Conservation (phyloP, 2,888 invertebrate species). For the Ormyrus rosae region DNA sequence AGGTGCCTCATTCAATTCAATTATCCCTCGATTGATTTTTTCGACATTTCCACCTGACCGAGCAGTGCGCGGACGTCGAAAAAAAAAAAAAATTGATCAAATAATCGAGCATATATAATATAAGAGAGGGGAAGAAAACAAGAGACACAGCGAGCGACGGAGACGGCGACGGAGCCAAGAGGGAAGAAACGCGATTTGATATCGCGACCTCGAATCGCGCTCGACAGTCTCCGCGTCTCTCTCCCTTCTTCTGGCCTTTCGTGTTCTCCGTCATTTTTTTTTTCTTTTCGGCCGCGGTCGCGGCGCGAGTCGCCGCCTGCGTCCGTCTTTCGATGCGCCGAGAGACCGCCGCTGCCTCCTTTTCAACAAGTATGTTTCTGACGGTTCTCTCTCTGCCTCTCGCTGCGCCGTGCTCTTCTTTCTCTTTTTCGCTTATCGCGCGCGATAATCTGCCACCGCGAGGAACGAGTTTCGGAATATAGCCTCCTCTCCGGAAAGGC, state of each 20-base stretch:
- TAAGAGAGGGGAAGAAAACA: not conserved
- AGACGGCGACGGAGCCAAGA: not conserved
- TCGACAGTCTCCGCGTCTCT: constrained; percentile 1
- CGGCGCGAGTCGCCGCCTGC: not conserved
- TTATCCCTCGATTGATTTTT: too few species aligned
- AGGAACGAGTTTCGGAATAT: constrained; percentile 53
- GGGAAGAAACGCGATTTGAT: constrained; percentile 34
- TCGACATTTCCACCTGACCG: too few species aligned
- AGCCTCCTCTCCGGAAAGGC: constrained; percentile 23
- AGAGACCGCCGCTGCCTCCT: constrained; percentile 16
- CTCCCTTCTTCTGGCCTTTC: constrained; percentile 14
- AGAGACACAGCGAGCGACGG: not conserved
- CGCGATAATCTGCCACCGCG: constrained; percentile 56
- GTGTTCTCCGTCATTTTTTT: constrained; percentile 39
- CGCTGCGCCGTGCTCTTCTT: constrained; percentile 5
- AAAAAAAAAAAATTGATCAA: too few species aligned
- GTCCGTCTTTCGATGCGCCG: constrained; percentile 38
- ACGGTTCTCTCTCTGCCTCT: constrained; percentile 24
- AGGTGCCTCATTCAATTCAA: too few species aligned
- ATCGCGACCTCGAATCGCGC: constrained; percentile 44
- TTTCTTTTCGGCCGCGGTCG: not conserved
- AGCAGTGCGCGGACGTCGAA: too few species aligned
- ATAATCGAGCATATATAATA: too few species aligned
- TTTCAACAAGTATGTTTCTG: constrained; percentile 52
- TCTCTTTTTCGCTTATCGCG: constrained; percentile 47